Evolutionary conservation across 2,888 invertebrate species (phyloP).

Genomic region (Idaea straminata): DNA sequence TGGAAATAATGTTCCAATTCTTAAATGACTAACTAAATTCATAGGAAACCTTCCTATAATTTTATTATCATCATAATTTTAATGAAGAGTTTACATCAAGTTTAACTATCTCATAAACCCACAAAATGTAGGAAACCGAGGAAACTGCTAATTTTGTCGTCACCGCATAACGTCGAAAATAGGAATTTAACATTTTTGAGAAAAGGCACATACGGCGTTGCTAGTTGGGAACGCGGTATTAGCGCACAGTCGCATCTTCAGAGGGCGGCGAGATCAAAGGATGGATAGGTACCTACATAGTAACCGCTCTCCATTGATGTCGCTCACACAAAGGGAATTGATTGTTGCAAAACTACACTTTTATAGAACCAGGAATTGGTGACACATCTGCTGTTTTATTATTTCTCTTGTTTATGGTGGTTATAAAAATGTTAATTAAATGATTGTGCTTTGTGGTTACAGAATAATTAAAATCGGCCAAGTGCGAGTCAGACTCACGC

Average conservation of each 20-base stretch:
- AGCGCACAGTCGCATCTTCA: conserved; percentile 78
- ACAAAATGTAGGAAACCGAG: conserved; percentile 4
- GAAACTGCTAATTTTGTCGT: conserved; percentile 3
- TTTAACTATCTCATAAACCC: conserved; percentile 5
- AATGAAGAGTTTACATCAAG: background rate
- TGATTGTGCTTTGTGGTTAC: background rate
- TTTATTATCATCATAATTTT: conserved; percentile 1
- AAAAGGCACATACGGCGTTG: conserved; percentile 57
- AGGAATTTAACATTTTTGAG: conserved; percentile 19
- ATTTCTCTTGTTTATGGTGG: conserved; percentile 34
- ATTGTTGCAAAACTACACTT: conserved; percentile 75
- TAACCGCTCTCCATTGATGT: conserved; percentile 78
- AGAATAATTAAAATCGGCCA: background rate
- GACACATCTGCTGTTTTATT: conserved; percentile 58
- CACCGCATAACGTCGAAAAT: conserved; percentile 17
- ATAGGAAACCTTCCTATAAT: background rate
- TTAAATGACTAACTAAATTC: background rate
- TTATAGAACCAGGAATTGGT: conserved; percentile 55
- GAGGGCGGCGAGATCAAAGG: conserved; percentile 79
- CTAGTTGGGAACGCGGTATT: conserved; percentile 60
- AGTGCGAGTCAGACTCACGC: too few relatives aligned
- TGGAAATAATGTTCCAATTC: background rate
- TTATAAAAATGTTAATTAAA: conserved; percentile 22
- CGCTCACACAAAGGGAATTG: conserved; percentile 78
- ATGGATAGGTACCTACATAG: conserved; percentile 62